phyloP scores from a whole-genome alignment of 2,888 invertebrate genomes.

The Cerastis leucographa region DNA sequence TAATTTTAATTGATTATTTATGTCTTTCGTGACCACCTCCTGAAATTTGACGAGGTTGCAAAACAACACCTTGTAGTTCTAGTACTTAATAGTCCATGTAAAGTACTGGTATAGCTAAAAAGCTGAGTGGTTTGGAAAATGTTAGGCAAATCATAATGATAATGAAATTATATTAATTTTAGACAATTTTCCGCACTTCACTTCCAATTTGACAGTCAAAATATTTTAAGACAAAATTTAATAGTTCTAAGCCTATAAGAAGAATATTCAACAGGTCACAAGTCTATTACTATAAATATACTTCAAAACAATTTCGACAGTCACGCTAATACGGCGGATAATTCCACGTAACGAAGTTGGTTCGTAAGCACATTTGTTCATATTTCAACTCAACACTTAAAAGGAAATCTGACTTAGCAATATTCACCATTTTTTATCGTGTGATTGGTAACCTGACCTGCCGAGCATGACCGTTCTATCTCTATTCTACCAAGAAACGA shows the following conservation, averaged over 20 bases:
- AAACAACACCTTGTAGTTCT: too few species aligned
- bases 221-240: neutral
- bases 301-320: conserved; percentile 32
- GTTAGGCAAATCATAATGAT: neutral
- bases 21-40: too few species aligned
- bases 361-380: conserved; percentile 20
- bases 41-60: too few species aligned
- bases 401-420: conserved; percentile 2
- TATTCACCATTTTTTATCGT: neutral
- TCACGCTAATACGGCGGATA: conserved; percentile 16
- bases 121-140: too few species aligned
- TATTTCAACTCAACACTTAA: neutral
- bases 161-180: neutral
- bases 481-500: too few species aligned
- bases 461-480: too few species aligned
- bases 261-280: conserved; percentile 15
- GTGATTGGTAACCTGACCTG: too few species aligned
- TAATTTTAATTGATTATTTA: too few species aligned
- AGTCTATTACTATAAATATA: neutral
- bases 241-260: neutral
- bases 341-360: conserved; percentile 14
- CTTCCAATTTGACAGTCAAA: neutral
- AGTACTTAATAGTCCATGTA: neutral
- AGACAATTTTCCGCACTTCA: too few species aligned
- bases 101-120: neutral